Evolutionary conservation across 2,888 invertebrate genomes (phyloP).

Genomic region (Limenitis arthemis): DNA sequence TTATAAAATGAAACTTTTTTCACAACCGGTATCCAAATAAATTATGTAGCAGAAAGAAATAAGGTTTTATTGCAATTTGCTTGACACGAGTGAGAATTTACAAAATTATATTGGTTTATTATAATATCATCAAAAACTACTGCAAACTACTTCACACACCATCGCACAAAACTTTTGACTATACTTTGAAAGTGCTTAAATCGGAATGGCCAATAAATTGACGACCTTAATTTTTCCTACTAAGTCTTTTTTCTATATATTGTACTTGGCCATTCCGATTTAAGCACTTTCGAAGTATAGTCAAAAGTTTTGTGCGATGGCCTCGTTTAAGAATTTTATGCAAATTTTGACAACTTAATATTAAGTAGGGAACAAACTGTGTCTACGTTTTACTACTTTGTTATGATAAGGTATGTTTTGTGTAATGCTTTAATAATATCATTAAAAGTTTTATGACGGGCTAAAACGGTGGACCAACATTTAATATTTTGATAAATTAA

Average conservation of each 20-base stretch:
- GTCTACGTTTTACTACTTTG: constrained; percentile 47
- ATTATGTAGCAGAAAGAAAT: too few species aligned
- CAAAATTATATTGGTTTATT: too few species aligned
- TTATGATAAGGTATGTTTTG: constrained; percentile 24
- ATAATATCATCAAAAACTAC: too few species aligned
- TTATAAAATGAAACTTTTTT: constrained; percentile 15
- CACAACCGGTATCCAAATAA: too few species aligned
- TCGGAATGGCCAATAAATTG: constrained; percentile 59
- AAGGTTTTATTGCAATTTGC: too few species aligned
- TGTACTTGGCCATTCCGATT: constrained; percentile 46
- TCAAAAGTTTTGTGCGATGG: constrained; percentile 53
- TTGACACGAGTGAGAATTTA: too few species aligned
- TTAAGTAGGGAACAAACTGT: constrained; percentile 55
- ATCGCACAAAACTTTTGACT: constrained; percentile 54
- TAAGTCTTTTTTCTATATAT: not conserved
- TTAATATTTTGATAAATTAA: not conserved
- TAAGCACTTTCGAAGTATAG: constrained; percentile 60
- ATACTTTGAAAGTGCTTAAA: constrained; percentile 62
- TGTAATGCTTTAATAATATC: constrained; percentile 20
- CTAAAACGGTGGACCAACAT: too few species aligned
- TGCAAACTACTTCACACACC: constrained; percentile 17
- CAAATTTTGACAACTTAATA: constrained; percentile 53
- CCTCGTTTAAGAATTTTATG: constrained; percentile 55
- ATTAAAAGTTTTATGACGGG: constrained; percentile 10
- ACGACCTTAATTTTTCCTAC: constrained; percentile 39